Percentiles rank a stretch among this genome's conserved stretches.
phyloP scores from a whole-genome alignment of 2,888 invertebrate species.

The Tigriopus californicus region DNA sequence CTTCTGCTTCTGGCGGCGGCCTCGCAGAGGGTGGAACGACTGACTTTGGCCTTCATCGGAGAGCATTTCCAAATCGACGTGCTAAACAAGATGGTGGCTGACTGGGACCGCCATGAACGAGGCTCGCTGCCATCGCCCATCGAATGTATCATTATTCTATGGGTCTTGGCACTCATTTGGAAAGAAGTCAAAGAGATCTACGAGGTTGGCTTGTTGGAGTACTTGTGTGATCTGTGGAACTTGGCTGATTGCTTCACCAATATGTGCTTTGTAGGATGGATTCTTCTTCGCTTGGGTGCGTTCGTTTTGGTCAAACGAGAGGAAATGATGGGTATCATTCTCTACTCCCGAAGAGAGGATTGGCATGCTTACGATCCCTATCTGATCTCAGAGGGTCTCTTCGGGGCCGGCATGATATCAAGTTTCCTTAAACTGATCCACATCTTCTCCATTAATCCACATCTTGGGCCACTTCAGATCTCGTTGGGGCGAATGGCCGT shows the following conservation, averaged over 20 bases:
- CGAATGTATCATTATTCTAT: constrained; percentile 61
- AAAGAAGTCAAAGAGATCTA: constrained; percentile 33
- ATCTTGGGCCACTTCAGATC: constrained; percentile 65
- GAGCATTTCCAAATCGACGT: constrained; percentile 32
- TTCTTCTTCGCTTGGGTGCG: constrained; percentile 25
- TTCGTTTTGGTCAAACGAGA: constrained; percentile 9
- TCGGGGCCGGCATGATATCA: constrained; percentile 37
- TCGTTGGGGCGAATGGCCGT: constrained; percentile 24
- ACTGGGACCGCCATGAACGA: constrained; percentile 48
- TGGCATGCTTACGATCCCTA: constrained; percentile 38
- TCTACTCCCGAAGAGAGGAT: constrained; percentile 39
- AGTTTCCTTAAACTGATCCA: constrained; percentile 57
- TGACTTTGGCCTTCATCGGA: constrained; percentile 19
- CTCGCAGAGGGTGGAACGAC: constrained; percentile 29
- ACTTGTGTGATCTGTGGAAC: constrained; percentile 37
- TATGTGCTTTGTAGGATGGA: constrained; percentile 33
- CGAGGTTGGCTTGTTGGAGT: constrained; percentile 32
- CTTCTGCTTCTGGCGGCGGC: constrained; percentile 31
- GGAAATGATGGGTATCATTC: constrained; percentile 31
- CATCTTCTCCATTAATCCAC: constrained; percentile 79
- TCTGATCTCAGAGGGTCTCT: constrained; percentile 32
- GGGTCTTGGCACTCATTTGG: constrained; percentile 48
- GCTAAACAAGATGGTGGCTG: constrained; percentile 41
- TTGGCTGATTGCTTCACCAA: constrained; percentile 35
- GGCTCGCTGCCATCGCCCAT: constrained; percentile 67